Percentiles rank a stretch among this genome's conserved stretches.
Evolutionary conservation across 1,140 invertebrate species (phyloP).

Genomic region (Matsumurasca onukii): DNA sequence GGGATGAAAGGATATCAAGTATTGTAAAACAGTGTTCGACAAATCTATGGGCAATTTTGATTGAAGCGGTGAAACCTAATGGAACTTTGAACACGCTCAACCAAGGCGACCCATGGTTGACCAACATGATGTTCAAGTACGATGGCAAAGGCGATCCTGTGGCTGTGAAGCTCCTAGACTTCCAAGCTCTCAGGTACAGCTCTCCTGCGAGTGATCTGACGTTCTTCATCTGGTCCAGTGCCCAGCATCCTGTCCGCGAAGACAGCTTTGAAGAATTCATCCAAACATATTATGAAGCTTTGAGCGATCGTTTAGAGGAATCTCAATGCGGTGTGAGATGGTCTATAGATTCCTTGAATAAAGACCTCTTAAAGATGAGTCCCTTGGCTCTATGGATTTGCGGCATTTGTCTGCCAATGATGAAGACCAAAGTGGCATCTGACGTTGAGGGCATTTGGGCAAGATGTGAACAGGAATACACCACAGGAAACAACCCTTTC

Average conservation of each 20-base stretch:
- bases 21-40: neutral
- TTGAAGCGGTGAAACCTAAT: constrained; percentile 6
- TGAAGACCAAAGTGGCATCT: neutral
- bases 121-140: constrained; percentile 38
- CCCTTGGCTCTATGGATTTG: neutral
- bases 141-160: neutral
- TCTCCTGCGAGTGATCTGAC: constrained; percentile 12
- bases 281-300: constrained; percentile 6
- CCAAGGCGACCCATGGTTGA: constrained; percentile 41
- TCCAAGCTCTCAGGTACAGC: neutral
- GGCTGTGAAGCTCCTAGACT: constrained; percentile 31
- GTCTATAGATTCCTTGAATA: neutral
- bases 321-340: neutral
- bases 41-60: neutral
- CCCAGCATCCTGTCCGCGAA: neutral
- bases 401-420: neutral
- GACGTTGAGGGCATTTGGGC: neutral
- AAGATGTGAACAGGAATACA: no score
- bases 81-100: constrained; percentile 52
- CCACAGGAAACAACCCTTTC: neutral
- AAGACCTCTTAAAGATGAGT: neutral
- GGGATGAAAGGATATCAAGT: neutral
- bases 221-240: constrained; percentile 13
- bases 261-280: constrained; percentile 6
- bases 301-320: neutral